A percentile compares a stretch with the other conserved stretches of the same genome.
Conservation (phyloP, 2,797 vertebrate species). For the Cephalopachus bancanus region DNA sequence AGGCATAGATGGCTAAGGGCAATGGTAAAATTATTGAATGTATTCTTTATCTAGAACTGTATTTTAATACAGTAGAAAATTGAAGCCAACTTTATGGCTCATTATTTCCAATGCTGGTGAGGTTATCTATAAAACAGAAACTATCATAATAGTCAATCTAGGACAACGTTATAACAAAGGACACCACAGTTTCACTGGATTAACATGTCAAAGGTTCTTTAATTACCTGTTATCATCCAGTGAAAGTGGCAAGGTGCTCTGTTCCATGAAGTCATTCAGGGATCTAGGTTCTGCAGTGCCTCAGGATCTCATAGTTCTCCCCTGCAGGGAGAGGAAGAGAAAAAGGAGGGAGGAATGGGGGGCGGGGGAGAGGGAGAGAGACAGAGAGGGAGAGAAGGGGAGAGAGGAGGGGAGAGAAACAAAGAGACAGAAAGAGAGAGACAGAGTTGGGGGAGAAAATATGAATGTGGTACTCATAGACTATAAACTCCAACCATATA, state of each 20-base stretch:
- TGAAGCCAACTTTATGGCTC: constrained; percentile 4
- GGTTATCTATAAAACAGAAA: constrained; percentile 56
- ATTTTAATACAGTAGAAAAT: constrained; percentile 61
- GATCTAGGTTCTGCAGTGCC: not conserved
- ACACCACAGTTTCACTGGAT: not conserved
- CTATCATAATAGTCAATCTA: constrained; percentile 24
- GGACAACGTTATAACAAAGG: not conserved
- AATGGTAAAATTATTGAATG: constrained; percentile 58
- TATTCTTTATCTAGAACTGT: constrained; percentile 39
- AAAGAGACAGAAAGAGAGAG: no score
- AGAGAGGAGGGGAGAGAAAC: no score
- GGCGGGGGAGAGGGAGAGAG: not conserved
- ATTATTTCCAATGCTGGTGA: constrained; percentile 43
- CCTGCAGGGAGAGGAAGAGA: not conserved
- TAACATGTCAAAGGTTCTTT: not conserved
- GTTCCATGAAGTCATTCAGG: not conserved
- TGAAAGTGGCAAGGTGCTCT: not conserved
- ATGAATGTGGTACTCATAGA: not conserved
- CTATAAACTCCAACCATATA: not conserved
- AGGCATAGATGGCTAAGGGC: constrained; percentile 4
- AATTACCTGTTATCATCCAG: not conserved
- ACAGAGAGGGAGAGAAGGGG: not conserved
- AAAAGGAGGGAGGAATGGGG: no score
- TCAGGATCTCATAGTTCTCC: not conserved
- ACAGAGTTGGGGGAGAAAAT: not conserved